Conservation (phyloP, 2,797 vertebrate species). For the Pteropus rufus region DNA sequence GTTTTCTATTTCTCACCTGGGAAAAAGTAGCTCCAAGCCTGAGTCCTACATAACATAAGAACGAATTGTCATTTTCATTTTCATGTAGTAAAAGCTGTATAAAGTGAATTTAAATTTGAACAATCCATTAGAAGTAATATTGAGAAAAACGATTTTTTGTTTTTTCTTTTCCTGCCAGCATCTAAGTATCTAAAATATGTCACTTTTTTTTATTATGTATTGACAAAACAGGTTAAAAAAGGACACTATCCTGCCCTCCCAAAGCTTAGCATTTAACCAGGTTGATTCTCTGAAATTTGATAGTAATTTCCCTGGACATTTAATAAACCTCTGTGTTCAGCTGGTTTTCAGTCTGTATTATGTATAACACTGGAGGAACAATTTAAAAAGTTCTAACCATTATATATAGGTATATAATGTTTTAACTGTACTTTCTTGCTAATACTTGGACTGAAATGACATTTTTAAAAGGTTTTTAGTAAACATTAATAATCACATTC, state of each 20-base stretch:
- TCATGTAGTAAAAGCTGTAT: neutral
- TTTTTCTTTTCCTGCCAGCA: neutral
- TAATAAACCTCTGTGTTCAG: neutral
- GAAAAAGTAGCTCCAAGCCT: neutral
- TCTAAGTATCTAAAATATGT: neutral
- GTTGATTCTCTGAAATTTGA: neutral
- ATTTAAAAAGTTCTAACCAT: neutral
- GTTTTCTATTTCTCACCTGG: neutral
- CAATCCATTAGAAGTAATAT: neutral
- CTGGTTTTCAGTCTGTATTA: neutral
- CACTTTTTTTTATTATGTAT: neutral
- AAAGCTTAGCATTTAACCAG: neutral
- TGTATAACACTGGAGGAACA: neutral
- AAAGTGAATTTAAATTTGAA: neutral
- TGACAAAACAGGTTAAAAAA: neutral
- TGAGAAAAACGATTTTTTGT: neutral
- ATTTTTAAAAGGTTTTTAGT: constrained; percentile 16
- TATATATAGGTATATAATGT: neutral
- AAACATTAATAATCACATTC: neutral
- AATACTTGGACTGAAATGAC: neutral
- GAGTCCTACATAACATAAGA: neutral
- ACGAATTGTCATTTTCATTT: constrained; percentile 33
- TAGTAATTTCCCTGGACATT: neutral
- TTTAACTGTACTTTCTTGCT: neutral
- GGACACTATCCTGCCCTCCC: neutral